Evolutionary conservation across 2,888 invertebrate species (phyloP).

Genomic region (Macaria liturata): DNA sequence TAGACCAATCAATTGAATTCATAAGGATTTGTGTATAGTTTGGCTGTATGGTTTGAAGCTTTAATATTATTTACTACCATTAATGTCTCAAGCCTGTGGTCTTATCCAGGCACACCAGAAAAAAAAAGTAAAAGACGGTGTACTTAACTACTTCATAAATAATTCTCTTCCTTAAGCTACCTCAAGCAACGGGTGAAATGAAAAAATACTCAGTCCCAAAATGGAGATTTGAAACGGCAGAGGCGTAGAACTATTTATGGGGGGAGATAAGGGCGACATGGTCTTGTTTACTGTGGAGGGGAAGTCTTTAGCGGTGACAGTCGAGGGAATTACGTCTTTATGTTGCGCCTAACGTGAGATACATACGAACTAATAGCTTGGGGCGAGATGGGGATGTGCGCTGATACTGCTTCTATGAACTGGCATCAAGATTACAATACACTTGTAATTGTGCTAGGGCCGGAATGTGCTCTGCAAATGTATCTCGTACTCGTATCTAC

Average conservation of each 20-base stretch:
- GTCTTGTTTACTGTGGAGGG: constrained; percentile 67
- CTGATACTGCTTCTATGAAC: no score
- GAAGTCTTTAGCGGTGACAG: constrained; percentile 71
- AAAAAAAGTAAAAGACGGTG: no score
- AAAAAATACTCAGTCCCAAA: constrained; percentile 17
- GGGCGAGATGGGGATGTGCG: not conserved
- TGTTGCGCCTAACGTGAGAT: constrained; percentile 47
- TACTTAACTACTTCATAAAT: not conserved
- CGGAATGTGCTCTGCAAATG: no score
- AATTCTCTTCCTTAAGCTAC: not conserved
- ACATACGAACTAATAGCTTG: constrained; percentile 35
- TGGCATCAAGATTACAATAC: no score
- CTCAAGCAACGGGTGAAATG: constrained; percentile 8
- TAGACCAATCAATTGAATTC: no score
- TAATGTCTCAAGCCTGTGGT: no score
- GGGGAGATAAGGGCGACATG: constrained; percentile 65
- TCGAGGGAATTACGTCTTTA: constrained; percentile 62
- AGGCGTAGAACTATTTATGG: constrained; percentile 59
- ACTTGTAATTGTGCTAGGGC: no score
- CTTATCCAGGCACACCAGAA: no score
- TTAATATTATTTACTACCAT: no score
- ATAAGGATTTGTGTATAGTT: no score
- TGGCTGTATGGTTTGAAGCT: no score
- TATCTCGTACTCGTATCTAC: no score
- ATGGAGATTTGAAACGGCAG: constrained; percentile 33